Percentiles rank a stretch among this genome's conserved stretches.
Conservation (phyloP, 2,113 vertebrate species). For the Mustelus asterias region DNA sequence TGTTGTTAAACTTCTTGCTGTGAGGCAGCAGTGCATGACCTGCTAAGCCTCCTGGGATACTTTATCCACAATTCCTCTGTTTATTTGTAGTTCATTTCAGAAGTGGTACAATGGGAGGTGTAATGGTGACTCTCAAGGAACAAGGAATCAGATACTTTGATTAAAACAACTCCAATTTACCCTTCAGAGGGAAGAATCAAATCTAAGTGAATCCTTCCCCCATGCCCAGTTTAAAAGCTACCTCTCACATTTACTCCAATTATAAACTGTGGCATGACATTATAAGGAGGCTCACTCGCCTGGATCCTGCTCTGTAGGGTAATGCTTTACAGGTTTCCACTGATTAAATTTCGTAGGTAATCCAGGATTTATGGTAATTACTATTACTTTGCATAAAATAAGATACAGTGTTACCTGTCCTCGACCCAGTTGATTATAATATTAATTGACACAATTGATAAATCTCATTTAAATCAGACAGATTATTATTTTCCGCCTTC, state of each 20-base stretch:
- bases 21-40: background rate
- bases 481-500: background rate
- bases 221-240: background rate
- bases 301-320: background rate
- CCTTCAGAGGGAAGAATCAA: background rate
- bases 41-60: background rate
- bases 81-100: background rate
- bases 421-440: background rate
- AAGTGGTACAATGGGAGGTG: background rate
- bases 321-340: background rate
- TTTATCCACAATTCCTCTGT: background rate
- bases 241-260: too few species aligned
- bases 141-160: background rate
- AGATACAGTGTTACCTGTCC: background rate
- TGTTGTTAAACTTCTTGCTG: too few species aligned
- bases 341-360: background rate
- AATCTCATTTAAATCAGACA: slow-evolving; percentile 5
- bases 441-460: background rate
- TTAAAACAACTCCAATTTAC: background rate
- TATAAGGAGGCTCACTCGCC: background rate
- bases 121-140: background rate
- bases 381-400: slow-evolving; percentile 17
- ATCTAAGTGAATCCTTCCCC: background rate
- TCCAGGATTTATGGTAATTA: background rate
- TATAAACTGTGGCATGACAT: background rate